Evolutionary conservation across 1,140 invertebrate species (phyloP), one percentile per base, ranked within the genome.

Genomic region (Agrypnia vestita): DNA sequence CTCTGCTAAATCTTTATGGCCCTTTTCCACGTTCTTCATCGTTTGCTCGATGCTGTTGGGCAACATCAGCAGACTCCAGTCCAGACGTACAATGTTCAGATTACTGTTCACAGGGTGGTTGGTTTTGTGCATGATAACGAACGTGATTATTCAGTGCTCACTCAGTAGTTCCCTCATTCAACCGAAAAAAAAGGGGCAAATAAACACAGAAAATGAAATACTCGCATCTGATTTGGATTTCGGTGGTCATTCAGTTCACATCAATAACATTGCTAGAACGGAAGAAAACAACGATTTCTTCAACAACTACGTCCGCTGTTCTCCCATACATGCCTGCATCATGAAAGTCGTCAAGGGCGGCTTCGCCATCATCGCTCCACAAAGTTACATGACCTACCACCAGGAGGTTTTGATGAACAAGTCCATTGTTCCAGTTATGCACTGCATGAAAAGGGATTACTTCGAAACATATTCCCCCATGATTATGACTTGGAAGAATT

Each of bases 111-210:
- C 44, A 0, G 51, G 64, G 43, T 80, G 79, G 79, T 44, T 80
- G 44, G 35, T 80, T 46, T 17, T 76, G 7, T 64, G 62, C 10
- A 25, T 80, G 3, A 53, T 76, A 9, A 73, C 64, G n/a, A 76
- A 61, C 15, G 75, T 77, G 0, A 73, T 61, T 12, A 19, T 80
- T 17, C 79, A 80, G 72, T 72, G 79, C 44, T 80, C 79, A 44
- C 43, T 76, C 15, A 49, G 76, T 62, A 76, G 67, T 44, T 75
- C 67, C 12, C 21, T 80, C 9, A 72, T 80, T 15, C 49, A 77
- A 4, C 79, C 79, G 7, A 64, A 17, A 35, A 46, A 35, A n/a
- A 51, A 77, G 53, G 25, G 71, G 9, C 79, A 80, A 77, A 62
- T 80, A 9, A 47, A 75, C 15, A 61, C 10, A 8, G n/a, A 11